Percentiles rank a stretch among this genome's conserved stretches.
Evolutionary conservation across 2,888 invertebrate species (phyloP).

Genomic region (Rosalia funebris): DNA sequence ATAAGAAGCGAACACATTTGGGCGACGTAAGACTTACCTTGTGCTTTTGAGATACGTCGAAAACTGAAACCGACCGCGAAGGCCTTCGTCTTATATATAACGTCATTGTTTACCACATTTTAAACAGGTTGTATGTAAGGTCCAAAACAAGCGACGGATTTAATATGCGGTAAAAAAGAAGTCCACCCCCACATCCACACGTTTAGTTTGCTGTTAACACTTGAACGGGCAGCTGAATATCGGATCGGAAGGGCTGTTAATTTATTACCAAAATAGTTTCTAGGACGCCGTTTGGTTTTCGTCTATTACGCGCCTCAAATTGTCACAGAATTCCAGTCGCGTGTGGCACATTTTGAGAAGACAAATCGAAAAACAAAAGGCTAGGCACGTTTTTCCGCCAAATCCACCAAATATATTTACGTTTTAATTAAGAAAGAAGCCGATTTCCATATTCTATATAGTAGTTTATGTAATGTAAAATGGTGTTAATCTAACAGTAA

Average conservation of each 20-base stretch:
- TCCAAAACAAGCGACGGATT: conserved; percentile 7
- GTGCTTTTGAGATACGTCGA: neutral
- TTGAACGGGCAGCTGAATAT: conserved; percentile 10
- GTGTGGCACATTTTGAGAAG: too few species aligned
- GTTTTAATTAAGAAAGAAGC: too few species aligned
- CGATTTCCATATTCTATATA: too few species aligned
- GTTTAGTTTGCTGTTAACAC: conserved; percentile 17
- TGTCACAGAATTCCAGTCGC: too few species aligned
- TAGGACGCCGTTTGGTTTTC: neutral
- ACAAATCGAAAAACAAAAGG: too few species aligned
- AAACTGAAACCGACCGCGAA: neutral
- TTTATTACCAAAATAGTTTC: conserved; percentile 3
- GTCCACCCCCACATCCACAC: conserved; percentile 18
- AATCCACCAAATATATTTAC: too few species aligned
- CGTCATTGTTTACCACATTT: conserved; percentile 16
- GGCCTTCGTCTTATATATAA: conserved; percentile 7
- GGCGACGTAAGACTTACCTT: too few species aligned
- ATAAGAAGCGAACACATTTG: too few species aligned
- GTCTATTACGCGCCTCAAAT: neutral
- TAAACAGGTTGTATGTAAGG: conserved; percentile 11
- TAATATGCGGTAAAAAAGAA: conserved; percentile 16
- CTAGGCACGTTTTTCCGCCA: too few species aligned
- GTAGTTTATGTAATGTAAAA: too few species aligned
- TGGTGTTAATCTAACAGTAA: too few species aligned
- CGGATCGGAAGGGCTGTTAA: conserved; percentile 9